Conservation (phyloP, 2,888 invertebrate genomes). For the Torymus texanus region DNA sequence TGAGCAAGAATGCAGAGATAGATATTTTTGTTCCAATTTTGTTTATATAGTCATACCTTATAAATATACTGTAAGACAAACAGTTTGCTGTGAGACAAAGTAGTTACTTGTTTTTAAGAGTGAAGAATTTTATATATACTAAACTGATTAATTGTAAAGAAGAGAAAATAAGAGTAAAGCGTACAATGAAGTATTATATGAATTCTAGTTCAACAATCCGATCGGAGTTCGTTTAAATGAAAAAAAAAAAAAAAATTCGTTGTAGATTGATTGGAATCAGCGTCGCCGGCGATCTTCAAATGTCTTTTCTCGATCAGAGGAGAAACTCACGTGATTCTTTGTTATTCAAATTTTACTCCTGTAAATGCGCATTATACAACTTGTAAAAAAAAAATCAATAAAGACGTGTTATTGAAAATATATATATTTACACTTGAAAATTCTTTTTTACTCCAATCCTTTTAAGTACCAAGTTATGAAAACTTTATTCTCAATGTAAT, state of each 20-base stretch:
- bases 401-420: slow-evolving; percentile 43
- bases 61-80: slow-evolving; percentile 41
- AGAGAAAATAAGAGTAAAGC: slow-evolving; percentile 6
- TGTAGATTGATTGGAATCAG: slow-evolving; percentile 6
- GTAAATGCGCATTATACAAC: slow-evolving; percentile 29
- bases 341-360: slow-evolving; percentile 35
- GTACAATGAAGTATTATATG: slow-evolving; percentile 49
- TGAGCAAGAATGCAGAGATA: slow-evolving; percentile 22
- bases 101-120: slow-evolving; percentile 54
- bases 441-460: no score
- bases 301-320: slow-evolving; percentile 7
- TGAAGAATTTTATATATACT: slow-evolving; percentile 52
- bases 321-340: slow-evolving; percentile 3
- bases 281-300: slow-evolving; percentile 5
- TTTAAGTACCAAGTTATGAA: not conserved
- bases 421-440: slow-evolving; percentile 54
- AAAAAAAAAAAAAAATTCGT: no score
- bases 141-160: slow-evolving; percentile 41
- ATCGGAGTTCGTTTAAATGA: slow-evolving; percentile 2
- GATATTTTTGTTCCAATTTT: slow-evolving; percentile 50
- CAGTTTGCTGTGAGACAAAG: slow-evolving; percentile 50
- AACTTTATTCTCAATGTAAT: not conserved
- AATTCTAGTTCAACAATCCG: slow-evolving; percentile 8
- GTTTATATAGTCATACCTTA: slow-evolving; percentile 36
- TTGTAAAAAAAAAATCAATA: slow-evolving; percentile 47